Evolutionary conservation across 2,113 vertebrate genomes (phyloP), one percentile per base, ranked within the genome.

Genomic region (Puma concolor): DNA sequence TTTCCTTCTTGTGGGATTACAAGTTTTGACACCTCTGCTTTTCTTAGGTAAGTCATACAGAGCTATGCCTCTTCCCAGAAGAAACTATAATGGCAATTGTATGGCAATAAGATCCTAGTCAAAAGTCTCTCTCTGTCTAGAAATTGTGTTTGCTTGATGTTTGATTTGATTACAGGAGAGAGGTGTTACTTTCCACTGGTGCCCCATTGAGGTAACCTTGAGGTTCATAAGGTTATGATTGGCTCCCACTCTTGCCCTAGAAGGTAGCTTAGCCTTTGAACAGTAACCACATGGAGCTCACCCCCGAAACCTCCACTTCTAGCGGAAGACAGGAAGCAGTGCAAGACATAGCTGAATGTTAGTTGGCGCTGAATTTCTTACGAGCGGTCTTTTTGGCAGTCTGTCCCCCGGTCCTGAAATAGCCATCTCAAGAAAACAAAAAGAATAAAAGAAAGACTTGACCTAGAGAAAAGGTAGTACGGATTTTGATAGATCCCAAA

Each of bases 381-480:
- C 69, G 84, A 94, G 38, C 54, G 74, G 72, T 66, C 66, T 81
- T 91, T 83, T 54, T 90, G 60, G 54, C 19, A 81, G 64, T 91
- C 72, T 89, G 2, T 72, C 48, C 52, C 82, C 57, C 67, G 66
- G 44, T 87, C 76, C 74, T 87, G 82, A 91, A 91, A 81, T 94
- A 96, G 74, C 44, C 60, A 29, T 80, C 44, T 87, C 67, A 36
- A 64, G 69, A 81, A 23, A 82, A 74, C 63, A 81, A 87, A 64
- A 91, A 36, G 63, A 86, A 29, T 77, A 79, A 87, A 91, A 64
- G 72, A 17, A 91, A 81, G 79, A 25, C 86, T 81, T 94, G 88
- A 81, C 95, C 88, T 83, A 72, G 41, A 89, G 52, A 88, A 69
- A 63, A 71, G 66, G 17, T 89, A 48, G 57, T 81, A 25, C 36